Conservation (phyloP, 1,140 invertebrate genomes). For the Ridgeia piscesae region DNA sequence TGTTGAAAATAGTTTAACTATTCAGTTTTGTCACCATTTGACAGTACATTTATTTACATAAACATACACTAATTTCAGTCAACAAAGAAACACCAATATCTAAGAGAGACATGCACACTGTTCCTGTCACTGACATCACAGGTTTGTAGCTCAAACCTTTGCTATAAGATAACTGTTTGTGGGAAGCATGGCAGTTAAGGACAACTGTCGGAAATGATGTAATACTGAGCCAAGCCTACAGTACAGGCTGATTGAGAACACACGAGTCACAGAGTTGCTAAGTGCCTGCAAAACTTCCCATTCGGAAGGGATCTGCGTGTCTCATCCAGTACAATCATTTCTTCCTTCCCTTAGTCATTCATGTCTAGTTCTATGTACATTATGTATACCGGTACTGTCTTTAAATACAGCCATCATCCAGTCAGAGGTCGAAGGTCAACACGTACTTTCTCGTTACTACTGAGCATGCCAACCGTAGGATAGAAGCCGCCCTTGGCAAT, state of each 20-base stretch:
- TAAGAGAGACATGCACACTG: background rate
- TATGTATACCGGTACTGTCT: background rate
- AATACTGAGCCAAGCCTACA: background rate
- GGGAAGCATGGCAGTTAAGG: background rate
- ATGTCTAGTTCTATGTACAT: background rate
- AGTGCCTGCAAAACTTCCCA: background rate
- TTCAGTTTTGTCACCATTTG: background rate
- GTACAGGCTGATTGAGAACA: background rate
- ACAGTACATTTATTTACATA: background rate
- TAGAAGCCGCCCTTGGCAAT: slow-evolving; percentile 66
- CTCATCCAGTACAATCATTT: background rate
- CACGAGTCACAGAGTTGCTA: background rate
- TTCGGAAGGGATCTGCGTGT: no score
- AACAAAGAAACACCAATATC: background rate
- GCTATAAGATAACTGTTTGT: background rate
- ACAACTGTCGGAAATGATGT: background rate
- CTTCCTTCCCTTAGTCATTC: background rate
- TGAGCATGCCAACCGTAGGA: slow-evolving; percentile 66
- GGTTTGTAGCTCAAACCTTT: background rate
- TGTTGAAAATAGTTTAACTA: no score
- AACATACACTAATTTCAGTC: background rate
- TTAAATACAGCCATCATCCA: slow-evolving; percentile 51
- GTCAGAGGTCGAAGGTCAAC: slow-evolving; percentile 64
- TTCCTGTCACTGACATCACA: background rate
- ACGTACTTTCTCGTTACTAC: slow-evolving; percentile 62